Evolutionary conservation across 2,113 vertebrate genomes (phyloP).

Genomic region (Otocyon megalotis): DNA sequence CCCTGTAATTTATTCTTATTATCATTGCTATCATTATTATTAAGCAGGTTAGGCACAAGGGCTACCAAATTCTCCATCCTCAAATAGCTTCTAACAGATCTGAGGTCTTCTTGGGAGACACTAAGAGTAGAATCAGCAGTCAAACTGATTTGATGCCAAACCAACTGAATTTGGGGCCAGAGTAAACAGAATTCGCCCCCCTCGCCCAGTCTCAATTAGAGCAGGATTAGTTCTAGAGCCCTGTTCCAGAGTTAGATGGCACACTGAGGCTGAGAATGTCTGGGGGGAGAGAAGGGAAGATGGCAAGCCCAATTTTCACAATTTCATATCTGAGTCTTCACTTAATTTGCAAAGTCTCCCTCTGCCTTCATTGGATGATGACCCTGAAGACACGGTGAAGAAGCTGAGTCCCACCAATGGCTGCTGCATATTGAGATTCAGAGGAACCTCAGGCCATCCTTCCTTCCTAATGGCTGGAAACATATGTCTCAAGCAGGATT

Average conservation of each 20-base stretch:
- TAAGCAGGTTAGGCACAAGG: background rate
- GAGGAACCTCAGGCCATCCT: background rate
- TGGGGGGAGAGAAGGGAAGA: background rate
- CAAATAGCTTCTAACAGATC: background rate
- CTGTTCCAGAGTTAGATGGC: background rate
- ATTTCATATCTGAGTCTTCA: background rate
- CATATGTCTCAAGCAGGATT: background rate
- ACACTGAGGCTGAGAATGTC: background rate
- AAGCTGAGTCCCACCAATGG: background rate
- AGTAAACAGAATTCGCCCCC: background rate
- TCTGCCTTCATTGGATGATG: background rate
- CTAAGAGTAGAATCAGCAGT: background rate
- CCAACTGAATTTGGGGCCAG: background rate
- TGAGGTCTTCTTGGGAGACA: background rate
- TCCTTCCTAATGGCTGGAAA: background rate
- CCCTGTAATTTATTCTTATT: background rate
- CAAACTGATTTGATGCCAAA: background rate
- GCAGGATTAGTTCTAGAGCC: background rate
- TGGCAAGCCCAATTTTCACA: background rate
- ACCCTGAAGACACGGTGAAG: background rate
- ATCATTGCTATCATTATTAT: background rate
- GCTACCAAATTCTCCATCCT: background rate
- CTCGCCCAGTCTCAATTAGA: background rate
- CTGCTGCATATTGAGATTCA: background rate
- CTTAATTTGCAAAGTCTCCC: background rate